A percentile compares a stretch with the other conserved stretches of the same genome.
Evolutionary conservation across 2,888 invertebrate genomes (phyloP).

Genomic region (Drepana falcataria): DNA sequence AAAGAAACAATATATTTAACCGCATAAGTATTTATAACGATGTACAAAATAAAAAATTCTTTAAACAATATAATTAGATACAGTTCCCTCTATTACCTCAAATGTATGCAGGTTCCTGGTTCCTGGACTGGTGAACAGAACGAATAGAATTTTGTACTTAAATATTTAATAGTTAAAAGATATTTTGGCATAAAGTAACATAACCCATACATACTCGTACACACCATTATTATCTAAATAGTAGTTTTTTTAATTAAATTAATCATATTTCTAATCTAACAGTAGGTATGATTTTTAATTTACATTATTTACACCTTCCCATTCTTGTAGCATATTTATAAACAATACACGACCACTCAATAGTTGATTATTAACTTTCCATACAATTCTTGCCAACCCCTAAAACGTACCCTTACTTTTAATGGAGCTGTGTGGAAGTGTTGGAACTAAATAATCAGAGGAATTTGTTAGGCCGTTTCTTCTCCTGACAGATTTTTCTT

Average conservation of each 20-base stretch:
- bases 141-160: conserved; percentile 44
- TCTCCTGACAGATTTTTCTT: too few species aligned
- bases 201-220: conserved; percentile 27
- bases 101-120: conserved; percentile 10
- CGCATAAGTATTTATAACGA: conserved; percentile 60
- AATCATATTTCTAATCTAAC: background rate
- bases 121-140: conserved; percentile 13
- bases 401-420: too few species aligned
- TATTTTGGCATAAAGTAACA: conserved; percentile 48
- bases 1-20: conserved; percentile 65
- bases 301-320: background rate
- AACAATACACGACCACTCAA: conserved; percentile 3
- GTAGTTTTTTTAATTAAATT: conserved; percentile 11
- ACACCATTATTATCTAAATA: conserved; percentile 15
- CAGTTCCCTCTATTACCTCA: conserved; percentile 22
- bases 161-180: conserved; percentile 25
- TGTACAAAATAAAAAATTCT: conserved; percentile 44
- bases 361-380: background rate
- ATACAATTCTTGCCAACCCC: too few species aligned
- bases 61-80: conserved; percentile 42
- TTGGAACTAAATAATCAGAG: too few species aligned
- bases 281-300: conserved; percentile 1
- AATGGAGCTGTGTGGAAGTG: too few species aligned
- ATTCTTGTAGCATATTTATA: background rate
- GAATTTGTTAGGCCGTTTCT: too few species aligned